Conservation (phyloP, 35 echinoderm and acorn worm genomes). For the Anneissia japonica region DNA sequence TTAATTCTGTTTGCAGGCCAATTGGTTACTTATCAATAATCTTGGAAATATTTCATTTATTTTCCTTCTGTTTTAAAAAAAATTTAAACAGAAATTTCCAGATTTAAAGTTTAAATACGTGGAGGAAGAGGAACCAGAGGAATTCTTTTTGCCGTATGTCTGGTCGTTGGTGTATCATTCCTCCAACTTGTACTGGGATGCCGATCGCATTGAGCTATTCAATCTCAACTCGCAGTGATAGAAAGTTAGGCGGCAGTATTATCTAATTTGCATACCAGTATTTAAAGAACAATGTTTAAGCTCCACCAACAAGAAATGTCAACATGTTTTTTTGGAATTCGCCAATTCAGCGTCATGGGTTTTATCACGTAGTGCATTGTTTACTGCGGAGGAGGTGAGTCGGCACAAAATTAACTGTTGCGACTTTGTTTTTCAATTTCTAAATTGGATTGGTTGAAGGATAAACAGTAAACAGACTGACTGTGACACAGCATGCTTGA, state of each 20-base stretch:
- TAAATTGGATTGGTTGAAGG: neutral
- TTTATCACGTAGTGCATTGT: neutral
- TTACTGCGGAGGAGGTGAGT: neutral
- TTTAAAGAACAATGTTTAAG: too few species aligned
- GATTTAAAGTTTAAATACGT: slow-evolving; percentile 98
- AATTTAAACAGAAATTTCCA: slow-evolving; percentile 93
- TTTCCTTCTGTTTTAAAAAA: too few species aligned
- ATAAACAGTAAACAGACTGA: neutral
- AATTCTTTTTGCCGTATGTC: slow-evolving; percentile 96
- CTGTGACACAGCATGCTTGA: neutral
- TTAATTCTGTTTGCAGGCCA: too few species aligned
- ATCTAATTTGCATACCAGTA: too few species aligned
- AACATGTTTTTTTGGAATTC: too few species aligned
- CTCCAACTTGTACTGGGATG: slow-evolving; percentile 95
- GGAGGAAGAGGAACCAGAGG: slow-evolving; percentile 93
- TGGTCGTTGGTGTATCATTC: slow-evolving; percentile 98
- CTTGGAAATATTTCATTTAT: neutral
- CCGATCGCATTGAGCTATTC: slow-evolving; percentile 94
- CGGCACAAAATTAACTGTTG: neutral
- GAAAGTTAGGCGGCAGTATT: neutral
- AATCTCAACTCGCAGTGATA: slow-evolving; percentile 48
- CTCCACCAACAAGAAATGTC: too few species aligned
- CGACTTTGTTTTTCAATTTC: neutral
- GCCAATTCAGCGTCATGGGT: too few species aligned
- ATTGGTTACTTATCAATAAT: too few species aligned